Conservation (phyloP, 2,113 vertebrate genomes). For the Cyphomyrus discorhynchus region DNA sequence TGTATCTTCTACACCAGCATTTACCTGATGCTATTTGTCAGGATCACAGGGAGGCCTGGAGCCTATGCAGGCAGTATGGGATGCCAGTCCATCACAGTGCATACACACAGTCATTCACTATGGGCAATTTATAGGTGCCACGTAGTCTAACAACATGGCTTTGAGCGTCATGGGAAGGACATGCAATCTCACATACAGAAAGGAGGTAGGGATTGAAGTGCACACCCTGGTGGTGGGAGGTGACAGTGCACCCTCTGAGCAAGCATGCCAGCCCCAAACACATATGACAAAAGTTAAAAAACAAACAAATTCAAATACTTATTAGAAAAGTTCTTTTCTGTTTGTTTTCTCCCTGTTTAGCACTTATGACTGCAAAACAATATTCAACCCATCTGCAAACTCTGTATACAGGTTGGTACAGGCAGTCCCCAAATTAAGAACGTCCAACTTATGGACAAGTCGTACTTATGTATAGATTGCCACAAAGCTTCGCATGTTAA, state of each 20-base stretch:
- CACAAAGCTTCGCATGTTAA: too few species aligned
- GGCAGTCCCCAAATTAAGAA: neutral
- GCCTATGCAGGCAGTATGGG: neutral
- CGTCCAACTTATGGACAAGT: too few species aligned
- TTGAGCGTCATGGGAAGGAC: too few species aligned
- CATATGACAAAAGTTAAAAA: too few species aligned
- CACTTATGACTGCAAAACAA: neutral
- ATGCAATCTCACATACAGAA: too few species aligned
- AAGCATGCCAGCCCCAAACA: too few species aligned
- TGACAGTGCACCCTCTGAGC: too few species aligned
- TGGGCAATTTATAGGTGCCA: too few species aligned
- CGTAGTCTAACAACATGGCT: too few species aligned
- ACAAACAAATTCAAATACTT: neutral
- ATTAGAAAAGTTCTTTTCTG: neutral
- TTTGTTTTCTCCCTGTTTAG: neutral
- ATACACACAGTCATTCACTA: neutral
- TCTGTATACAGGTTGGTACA: neutral
- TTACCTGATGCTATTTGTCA: neutral
- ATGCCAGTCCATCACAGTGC: neutral
- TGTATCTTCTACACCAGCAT: neutral
- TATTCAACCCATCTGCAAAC: neutral
- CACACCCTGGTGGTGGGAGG: too few species aligned
- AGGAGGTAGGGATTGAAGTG: too few species aligned
- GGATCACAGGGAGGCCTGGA: neutral
- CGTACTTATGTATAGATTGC: too few species aligned